These are phyloP conservation scores for Cygnus buccinator DNA, from an alignment of 2,113 vertebrate species.

Conservation along the genomic window DNA sequence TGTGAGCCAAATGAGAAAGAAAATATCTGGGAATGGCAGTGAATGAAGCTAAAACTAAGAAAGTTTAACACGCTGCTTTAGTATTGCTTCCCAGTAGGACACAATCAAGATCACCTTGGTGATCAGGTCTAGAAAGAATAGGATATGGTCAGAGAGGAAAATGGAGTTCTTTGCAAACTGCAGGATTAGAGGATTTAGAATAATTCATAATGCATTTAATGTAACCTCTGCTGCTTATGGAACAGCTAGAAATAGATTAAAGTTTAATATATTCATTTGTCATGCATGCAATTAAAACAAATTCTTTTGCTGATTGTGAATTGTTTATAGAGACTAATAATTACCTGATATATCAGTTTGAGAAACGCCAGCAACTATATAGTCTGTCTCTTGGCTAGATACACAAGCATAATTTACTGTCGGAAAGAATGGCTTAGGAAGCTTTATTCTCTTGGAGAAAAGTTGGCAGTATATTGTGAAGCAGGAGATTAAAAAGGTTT, in stretches of 20 bases:
- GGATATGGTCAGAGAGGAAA: not conserved
- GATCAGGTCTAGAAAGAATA: not conserved
- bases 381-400: not conserved
- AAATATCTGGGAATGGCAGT: not conserved
- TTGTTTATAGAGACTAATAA: slow-evolving; percentile 27
- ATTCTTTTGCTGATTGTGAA: slow-evolving; percentile 24
- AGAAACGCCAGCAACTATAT: not conserved
- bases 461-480: not conserved
- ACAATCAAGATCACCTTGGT: not conserved
- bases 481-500: slow-evolving; percentile 15
- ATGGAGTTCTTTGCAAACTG: not conserved
- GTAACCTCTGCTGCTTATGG: not conserved
- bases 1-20: not conserved
- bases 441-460: not conserved
- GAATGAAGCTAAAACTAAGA: not conserved
- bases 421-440: slow-evolving; percentile 7
- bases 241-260: not conserved
- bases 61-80: not conserved
- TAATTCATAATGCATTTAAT: not conserved
- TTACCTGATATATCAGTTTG: not conserved
- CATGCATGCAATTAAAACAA: slow-evolving; percentile 10
- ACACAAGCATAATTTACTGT: not conserved
- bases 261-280: slow-evolving; percentile 24
- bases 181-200: not conserved
- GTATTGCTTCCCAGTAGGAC: not conserved